Evolutionary conservation across 2,113 vertebrate genomes (phyloP), one percentile per base, ranked within the genome.

Genomic region (Turdus rufiventris): DNA sequence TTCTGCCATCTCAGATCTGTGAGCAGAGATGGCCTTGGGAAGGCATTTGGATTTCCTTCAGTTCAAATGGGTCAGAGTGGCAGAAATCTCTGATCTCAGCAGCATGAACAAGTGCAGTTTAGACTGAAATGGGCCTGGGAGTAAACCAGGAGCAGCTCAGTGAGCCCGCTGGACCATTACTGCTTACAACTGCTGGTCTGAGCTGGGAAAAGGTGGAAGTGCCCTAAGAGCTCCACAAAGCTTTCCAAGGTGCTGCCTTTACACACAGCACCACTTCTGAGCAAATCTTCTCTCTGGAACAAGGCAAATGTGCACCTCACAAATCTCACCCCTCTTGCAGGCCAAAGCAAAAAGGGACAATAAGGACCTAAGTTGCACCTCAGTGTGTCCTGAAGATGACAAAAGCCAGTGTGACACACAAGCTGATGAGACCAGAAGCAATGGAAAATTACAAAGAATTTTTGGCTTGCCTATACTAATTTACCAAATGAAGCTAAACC

Each of bases 401-500:
- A 75, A 3, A 18, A 85, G 24, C 40, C 76, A 56, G 65, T 6
- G 61, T 36, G 60, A 90, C 72, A 81, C 26, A 51, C 18, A 78
- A 70, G 25, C 45, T 93, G 91, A 93, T 1, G 28, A 75, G 68
- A 61, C 65, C 90, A 95, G 68, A 93, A 92, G 63, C 42, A 72
- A 77, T 61, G 33, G 79, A 40, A 95, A 93, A 96, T 80, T 67
- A 36, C 40, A 74, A 62, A 57, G 61, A 86, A 34, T 71, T 96
- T 96, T 95, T 97, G 92, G 88, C 95, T 94, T 93, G 85, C 75
- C 79, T 95, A 14, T 68, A 78, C 21, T 86, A 90, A 97, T 96
- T 96, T 96, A 90, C 72, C 84, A 96, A 96, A 94, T 96, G 88
- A 97, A 94, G 25, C 90, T 81, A 95, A 91, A 88, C 88, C 68